These are phyloP conservation scores for Rissa tridactyla DNA, from an alignment of 2,113 vertebrate species.

Conservation along the genomic window DNA sequence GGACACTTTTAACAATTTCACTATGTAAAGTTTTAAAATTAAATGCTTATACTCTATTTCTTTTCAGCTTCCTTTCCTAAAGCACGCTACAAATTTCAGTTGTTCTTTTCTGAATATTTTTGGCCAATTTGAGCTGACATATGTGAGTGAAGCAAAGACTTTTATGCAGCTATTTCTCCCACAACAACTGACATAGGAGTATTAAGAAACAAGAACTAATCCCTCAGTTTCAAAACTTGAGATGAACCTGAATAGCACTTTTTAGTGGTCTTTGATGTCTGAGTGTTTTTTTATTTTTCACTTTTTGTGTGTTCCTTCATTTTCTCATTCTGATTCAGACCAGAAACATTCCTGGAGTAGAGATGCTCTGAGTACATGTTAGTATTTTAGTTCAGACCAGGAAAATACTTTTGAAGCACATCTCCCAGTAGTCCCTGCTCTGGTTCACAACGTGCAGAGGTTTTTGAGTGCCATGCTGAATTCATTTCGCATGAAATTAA, in stretches of 20 bases:
- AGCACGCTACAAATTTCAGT: neutral
- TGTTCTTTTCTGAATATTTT: neutral
- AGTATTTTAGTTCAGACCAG: neutral
- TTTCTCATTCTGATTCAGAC: neutral
- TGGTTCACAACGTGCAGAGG: neutral
- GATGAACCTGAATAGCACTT: neutral
- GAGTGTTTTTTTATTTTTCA: neutral
- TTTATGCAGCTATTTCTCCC: neutral
- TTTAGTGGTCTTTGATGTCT: neutral
- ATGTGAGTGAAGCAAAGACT: neutral
- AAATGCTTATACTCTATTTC: neutral
- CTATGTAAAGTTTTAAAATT: neutral
- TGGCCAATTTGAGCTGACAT: neutral
- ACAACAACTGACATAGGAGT: neutral
- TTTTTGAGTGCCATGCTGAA: neutral
- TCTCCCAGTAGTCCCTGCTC: neutral
- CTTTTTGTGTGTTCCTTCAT: neutral
- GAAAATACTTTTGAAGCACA: neutral
- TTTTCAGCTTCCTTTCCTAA: neutral
- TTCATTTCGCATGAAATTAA: neutral
- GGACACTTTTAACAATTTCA: neutral
- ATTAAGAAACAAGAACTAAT: neutral
- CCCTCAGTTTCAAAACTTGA: neutral
- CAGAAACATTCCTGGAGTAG: neutral
- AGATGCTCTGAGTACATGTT: fast-evolving